These are phyloP conservation scores for Patella pellucida DNA, from an alignment of 2,888 invertebrate genomes.

Conservation along the genomic window DNA sequence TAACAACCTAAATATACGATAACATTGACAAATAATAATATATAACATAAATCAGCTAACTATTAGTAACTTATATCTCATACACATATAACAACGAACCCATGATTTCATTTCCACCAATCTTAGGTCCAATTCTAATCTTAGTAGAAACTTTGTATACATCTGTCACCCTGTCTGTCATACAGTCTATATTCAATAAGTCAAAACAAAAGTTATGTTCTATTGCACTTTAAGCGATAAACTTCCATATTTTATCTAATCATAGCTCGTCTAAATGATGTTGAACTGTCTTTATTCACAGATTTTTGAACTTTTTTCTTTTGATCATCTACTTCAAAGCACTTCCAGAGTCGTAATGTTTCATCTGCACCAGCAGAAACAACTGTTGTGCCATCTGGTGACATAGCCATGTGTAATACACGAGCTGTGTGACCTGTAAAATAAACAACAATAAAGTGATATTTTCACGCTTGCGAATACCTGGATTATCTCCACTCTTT, in stretches of 20 bases:
- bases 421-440: constrained; percentile 86
- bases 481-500: too few relatives aligned
- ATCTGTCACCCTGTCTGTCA: neutral
- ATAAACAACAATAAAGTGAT: too few relatives aligned
- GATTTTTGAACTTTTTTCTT: constrained; percentile 58
- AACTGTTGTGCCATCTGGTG: constrained; percentile 93
- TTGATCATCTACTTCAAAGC: constrained; percentile 76
- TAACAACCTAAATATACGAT: too few relatives aligned
- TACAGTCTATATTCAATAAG: neutral
- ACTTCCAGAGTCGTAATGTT: constrained; percentile 94
- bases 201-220: neutral
- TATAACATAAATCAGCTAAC: too few relatives aligned
- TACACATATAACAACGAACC: too few relatives aligned
- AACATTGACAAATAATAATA: too few relatives aligned
- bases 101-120: too few relatives aligned
- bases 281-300: constrained; percentile 38
- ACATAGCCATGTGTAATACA: constrained; percentile 91
- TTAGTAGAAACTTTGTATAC: too few relatives aligned
- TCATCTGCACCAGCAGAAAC: constrained; percentile 97
- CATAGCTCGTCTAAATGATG: constrained; percentile 23
- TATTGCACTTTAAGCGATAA: neutral
- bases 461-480: too few relatives aligned
- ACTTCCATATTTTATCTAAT: constrained; percentile 19
- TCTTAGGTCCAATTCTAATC: too few relatives aligned
- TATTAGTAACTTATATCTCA: too few relatives aligned